Evolutionary conservation across 2,888 invertebrate species (phyloP).

Genomic region (Sphecodes monilicornis): DNA sequence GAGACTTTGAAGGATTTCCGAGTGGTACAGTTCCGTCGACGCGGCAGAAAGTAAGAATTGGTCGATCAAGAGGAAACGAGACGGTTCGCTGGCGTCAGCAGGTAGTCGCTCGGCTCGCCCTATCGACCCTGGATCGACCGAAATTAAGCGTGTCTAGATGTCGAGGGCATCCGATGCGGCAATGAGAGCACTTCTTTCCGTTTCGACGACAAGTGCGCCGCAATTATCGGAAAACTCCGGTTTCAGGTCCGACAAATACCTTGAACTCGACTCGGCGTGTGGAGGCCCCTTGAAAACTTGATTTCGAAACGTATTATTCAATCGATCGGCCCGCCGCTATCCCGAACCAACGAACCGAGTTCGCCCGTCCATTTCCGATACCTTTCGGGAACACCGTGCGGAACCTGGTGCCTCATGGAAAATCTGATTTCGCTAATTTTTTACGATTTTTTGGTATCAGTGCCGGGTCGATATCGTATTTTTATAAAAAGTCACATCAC

Average conservation of each 20-base stretch:
- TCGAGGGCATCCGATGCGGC: constrained; percentile 18
- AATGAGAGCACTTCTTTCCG: constrained; percentile 30
- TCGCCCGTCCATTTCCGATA: background rate
- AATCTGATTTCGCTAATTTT: too few relatives aligned
- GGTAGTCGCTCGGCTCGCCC: background rate
- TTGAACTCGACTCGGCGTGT: constrained; percentile 17
- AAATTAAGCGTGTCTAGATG: constrained; percentile 30
- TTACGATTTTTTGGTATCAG: too few relatives aligned
- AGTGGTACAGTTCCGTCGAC: constrained; percentile 17
- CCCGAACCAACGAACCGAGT: background rate
- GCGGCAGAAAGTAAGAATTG: constrained; percentile 33
- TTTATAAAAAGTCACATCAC: too few relatives aligned
- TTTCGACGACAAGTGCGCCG: constrained; percentile 42
- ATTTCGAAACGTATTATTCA: background rate
- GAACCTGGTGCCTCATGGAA: too few relatives aligned
- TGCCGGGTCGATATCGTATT: too few relatives aligned
- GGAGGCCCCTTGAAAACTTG: constrained; percentile 7
- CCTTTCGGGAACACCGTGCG: background rate
- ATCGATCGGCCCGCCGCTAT: background rate
- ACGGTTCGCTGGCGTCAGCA: constrained; percentile 42
- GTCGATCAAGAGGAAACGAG: constrained; percentile 12
- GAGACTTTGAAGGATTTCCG: background rate
- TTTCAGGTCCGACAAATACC: constrained; percentile 19
- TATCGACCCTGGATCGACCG: constrained; percentile 45
- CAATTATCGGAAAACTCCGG: constrained; percentile 63